phyloP scores from a whole-genome alignment of 1,140 invertebrate species.

The Drosophila kurseongensis region DNA sequence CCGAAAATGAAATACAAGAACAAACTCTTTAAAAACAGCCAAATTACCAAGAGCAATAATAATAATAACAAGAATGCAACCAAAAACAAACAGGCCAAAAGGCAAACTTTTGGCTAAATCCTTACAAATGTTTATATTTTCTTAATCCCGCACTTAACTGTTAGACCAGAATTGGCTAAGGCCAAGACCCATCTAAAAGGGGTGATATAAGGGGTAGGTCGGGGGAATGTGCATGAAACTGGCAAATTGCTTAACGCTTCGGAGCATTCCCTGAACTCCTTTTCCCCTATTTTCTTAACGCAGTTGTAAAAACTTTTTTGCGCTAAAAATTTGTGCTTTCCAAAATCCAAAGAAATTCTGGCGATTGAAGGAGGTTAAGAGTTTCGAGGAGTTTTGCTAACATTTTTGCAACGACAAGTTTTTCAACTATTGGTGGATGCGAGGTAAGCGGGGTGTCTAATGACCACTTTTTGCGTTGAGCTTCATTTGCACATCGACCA shows the following conservation, averaged over 20 bases:
- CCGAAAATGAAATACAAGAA: constrained; percentile 15
- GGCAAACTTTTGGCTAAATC: constrained; percentile 82
- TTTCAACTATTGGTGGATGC: constrained; percentile 56
- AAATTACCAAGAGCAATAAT: constrained; percentile 47
- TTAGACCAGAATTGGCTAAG: constrained; percentile 71
- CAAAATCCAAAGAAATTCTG: constrained; percentile 53
- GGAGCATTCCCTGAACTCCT: constrained; percentile 33
- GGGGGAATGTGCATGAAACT: constrained; percentile 63
- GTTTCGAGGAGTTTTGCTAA: constrained; percentile 9
- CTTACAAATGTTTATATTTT: constrained; percentile 84
- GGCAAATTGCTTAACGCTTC: constrained; percentile 83
- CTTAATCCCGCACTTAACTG: constrained; percentile 84
- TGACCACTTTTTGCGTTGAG: constrained; percentile 66
- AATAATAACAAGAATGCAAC: constrained; percentile 74
- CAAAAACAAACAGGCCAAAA: constrained; percentile 75
- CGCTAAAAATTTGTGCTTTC: constrained; percentile 61
- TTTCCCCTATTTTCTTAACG: constrained; percentile 73
- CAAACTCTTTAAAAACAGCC: constrained; percentile 1
- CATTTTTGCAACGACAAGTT: constrained; percentile 73
- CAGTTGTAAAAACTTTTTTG: constrained; percentile 76
- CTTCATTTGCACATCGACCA: constrained; percentile 80
- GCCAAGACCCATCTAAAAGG: constrained; percentile 19
- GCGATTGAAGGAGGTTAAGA: not conserved
- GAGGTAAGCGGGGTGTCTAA: constrained; percentile 11
- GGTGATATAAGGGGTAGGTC: constrained; percentile 1